Evolutionary conservation across 2,797 vertebrate genomes (phyloP).

Genomic region (Cichlasoma orientale): DNA sequence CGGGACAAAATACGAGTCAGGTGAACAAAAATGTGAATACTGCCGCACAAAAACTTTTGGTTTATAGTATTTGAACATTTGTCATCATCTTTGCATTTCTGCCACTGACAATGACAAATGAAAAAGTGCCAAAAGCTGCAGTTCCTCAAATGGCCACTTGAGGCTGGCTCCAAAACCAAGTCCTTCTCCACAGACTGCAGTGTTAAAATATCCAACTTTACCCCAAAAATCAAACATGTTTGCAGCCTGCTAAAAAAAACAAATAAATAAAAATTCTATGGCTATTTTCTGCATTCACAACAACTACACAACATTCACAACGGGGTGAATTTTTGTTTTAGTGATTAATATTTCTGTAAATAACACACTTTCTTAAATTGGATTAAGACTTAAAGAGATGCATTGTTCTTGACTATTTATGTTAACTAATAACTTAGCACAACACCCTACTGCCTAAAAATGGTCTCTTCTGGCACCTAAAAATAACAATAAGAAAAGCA

Average conservation of each 20-base stretch:
- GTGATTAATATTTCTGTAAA: neutral
- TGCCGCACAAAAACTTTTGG: conserved; percentile 8
- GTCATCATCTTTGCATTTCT: neutral
- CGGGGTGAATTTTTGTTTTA: neutral
- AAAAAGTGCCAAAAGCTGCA: neutral
- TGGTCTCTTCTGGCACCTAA: no score
- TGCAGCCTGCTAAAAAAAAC: neutral
- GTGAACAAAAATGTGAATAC: neutral
- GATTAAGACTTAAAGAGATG: neutral
- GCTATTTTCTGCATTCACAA: neutral
- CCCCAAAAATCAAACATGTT: neutral
- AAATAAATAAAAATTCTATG: neutral
- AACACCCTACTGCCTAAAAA: neutral
- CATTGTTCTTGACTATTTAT: neutral
- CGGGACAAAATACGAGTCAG: neutral
- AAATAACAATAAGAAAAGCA: neutral
- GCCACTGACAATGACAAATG: neutral
- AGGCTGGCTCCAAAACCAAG: neutral
- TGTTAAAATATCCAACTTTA: neutral
- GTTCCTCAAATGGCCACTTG: neutral
- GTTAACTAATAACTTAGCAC: neutral
- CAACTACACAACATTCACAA: neutral
- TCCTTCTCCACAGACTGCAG: neutral
- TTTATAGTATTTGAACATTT: conserved; percentile 7
- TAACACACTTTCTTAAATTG: neutral